Percentiles rank a stretch among this genome's conserved stretches.
phyloP scores from a whole-genome alignment of 2,888 invertebrate genomes.

The Eucera pruinosa region DNA sequence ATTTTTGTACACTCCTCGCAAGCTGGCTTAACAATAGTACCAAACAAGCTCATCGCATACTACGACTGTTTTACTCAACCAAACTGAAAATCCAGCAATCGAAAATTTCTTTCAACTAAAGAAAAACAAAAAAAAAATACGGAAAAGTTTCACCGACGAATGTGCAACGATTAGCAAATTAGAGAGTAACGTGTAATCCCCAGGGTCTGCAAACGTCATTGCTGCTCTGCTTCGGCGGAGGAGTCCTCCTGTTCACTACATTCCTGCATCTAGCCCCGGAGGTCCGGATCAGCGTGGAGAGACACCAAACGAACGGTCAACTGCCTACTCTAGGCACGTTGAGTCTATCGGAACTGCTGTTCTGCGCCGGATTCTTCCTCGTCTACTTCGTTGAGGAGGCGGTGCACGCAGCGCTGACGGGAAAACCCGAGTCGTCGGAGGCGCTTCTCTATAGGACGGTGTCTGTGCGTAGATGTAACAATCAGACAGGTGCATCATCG shows the following conservation, averaged over 20 bases:
- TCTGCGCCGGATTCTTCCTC: conserved; percentile 88
- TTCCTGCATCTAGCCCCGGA: conserved; percentile 89
- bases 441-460: conserved; percentile 86
- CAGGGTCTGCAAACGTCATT: conserved; percentile 86
- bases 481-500: conserved; percentile 64
- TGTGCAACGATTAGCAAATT: neutral
- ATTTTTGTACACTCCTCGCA: neutral
- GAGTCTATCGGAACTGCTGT: conserved; percentile 86
- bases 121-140: neutral
- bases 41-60: neutral
- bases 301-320: conserved; percentile 83
- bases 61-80: neutral
- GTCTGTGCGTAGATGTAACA: conserved; percentile 85
- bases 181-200: conserved; percentile 36
- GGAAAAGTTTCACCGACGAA: neutral
- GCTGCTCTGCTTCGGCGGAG: conserved; percentile 88
- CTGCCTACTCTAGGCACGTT: conserved; percentile 84
- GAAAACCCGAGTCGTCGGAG: conserved; percentile 82
- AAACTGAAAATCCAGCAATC: too few relatives aligned
- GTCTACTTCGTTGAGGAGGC: conserved; percentile 88
- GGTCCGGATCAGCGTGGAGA: conserved; percentile 86
- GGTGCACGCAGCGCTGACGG: conserved; percentile 86
- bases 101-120: neutral
- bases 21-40: neutral
- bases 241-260: conserved; percentile 88